phyloP scores from a whole-genome alignment of 53 echinoderm and acorn worm genomes.

The Stichopus horrens region DNA sequence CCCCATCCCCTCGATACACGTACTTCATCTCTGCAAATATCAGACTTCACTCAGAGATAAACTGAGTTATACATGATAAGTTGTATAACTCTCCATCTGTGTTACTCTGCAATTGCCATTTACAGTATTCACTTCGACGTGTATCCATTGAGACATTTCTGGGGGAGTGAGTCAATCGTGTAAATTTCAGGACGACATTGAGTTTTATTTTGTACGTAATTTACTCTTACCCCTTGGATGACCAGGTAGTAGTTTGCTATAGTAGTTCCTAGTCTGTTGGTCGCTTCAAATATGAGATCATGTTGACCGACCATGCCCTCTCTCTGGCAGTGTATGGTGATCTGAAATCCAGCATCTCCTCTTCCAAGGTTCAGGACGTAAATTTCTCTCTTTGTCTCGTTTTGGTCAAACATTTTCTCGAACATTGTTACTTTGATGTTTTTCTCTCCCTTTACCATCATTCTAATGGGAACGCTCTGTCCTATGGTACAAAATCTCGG shows the following conservation, averaged over 20 bases:
- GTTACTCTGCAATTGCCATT: no score
- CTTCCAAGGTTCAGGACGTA: background rate
- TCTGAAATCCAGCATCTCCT: background rate
- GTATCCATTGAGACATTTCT: no score
- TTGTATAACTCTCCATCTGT: no score
- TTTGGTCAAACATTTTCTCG: background rate
- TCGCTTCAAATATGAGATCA: slow-evolving; percentile 7
- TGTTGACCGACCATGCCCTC: background rate
- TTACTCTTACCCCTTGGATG: slow-evolving; percentile 6
- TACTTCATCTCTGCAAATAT: no score
- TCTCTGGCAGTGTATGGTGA: background rate
- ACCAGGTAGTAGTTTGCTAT: background rate
- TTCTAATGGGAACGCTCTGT: background rate
- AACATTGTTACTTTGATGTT: slow-evolving; percentile 13
- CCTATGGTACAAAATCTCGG: background rate
- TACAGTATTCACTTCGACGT: no score
- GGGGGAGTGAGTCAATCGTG: no score
- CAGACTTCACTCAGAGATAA: no score
- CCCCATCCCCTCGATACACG: no score
- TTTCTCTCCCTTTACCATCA: background rate
- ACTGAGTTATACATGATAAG: no score
- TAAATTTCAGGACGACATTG: no score
- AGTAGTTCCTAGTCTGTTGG: background rate
- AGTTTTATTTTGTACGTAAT: no score
- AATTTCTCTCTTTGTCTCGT: background rate